Base-by-base conservation (phyloP, 2,113 vertebrate genomes). In the Smithornis capensis region DNA sequence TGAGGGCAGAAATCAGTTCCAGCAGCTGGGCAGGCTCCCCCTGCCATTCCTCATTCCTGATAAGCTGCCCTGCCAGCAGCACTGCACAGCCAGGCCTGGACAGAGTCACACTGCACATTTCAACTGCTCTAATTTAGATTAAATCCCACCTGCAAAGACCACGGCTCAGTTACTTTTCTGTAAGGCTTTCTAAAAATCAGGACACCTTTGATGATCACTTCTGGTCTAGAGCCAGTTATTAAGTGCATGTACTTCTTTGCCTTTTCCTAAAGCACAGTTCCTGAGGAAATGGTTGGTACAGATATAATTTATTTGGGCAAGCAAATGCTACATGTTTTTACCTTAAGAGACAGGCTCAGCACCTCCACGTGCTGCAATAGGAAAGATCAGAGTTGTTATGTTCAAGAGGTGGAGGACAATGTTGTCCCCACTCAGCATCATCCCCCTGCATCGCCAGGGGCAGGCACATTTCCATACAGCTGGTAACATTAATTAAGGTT, bases 401-500 rank as follows among this genome's bases (percentile, higher is more conserved):
- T 18, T 84, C 65, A 38, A 49, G 80, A 85, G 70, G 31, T 82
- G 37, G 35, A 81, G 70, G 53, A 89, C 74, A 90, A 12, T 1
- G 4, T 44, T 90, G 83, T 77, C 87, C 92, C 55, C 74, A 77
- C 40, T 78, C 94, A 71, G 64, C 56, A 84, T 49, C 49, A 38
- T 64, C 53, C 73, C 24, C 60, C 50, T 83, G 44, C 59, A 82
- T 21, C 44, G 81, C 87, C 79, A 77, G 60, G 62, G 89, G 91
- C 89, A 81, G 74, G 50, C 21, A 38, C 57, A 80, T 90, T 94
- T 95, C 74, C 87, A 85, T 47, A 28, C 29, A 89, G 84, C 81
- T 94, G 83, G 37, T 60, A 90, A 74, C 71, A 70, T 85, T 96
- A 94, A 96, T 95, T 96, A 97, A 86, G 31, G 56, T 78, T 94